Percentiles rank a stretch among this genome's conserved stretches.
phyloP scores from a whole-genome alignment of 2,797 vertebrate genomes.

The Rhyacichthys aspro region DNA sequence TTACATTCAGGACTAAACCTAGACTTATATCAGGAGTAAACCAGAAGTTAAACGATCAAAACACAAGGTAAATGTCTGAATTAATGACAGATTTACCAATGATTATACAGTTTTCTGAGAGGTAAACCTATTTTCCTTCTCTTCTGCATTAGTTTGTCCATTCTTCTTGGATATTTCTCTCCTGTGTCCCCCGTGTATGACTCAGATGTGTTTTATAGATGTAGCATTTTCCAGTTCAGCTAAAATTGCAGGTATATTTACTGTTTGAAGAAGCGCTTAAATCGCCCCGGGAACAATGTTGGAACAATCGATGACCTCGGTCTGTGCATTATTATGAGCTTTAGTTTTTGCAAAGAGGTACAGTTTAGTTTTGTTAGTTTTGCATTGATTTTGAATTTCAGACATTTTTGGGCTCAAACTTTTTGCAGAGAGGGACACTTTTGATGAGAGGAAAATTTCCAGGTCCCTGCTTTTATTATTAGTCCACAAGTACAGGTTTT shows the following conservation, averaged over 20 bases:
- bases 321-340: background rate
- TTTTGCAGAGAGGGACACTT: too few species aligned
- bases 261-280: background rate
- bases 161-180: background rate
- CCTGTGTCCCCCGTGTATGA: background rate
- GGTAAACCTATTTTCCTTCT: too few species aligned
- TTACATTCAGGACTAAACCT: too few species aligned
- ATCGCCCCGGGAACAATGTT: background rate
- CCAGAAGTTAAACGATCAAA: too few species aligned
- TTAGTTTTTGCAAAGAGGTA: background rate
- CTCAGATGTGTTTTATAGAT: background rate
- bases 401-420: background rate
- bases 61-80: too few species aligned
- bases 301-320: background rate
- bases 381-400: background rate
- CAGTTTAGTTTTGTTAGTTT: background rate
- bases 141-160: too few species aligned
- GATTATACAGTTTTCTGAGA: too few species aligned
- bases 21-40: too few species aligned
- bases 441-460: too few species aligned
- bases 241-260: constrained; percentile 11
- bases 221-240: background rate
- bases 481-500: too few species aligned
- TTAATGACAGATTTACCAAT: too few species aligned
- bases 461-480: too few species aligned